Evolutionary conservation across 2,113 vertebrate genomes (phyloP).

Genomic region (Chionomys nivalis): DNA sequence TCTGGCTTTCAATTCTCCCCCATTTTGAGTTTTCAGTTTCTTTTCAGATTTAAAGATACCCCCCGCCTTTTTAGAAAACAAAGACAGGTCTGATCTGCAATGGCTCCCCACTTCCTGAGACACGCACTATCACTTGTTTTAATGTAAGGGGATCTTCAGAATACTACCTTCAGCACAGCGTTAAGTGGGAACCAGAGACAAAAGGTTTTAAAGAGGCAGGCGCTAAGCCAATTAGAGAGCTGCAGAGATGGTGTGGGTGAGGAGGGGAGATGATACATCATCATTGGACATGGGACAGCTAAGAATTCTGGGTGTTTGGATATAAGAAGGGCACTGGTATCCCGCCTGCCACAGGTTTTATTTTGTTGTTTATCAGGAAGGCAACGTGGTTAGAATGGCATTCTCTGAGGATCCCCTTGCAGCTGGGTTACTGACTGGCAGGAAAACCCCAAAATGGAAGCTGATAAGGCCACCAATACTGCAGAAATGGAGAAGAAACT

Average conservation of each 20-base stretch:
- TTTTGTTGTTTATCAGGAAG: background rate
- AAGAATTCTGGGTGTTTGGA: background rate
- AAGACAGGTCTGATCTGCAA: conserved; percentile 1
- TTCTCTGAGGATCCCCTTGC: background rate
- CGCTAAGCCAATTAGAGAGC: background rate
- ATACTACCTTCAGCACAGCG: background rate
- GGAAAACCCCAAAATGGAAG: background rate
- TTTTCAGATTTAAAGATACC: conserved; percentile 51
- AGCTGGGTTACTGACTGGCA: background rate
- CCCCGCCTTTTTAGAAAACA: background rate
- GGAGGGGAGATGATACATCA: no score
- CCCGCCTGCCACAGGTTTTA: background rate
- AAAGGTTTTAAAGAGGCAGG: background rate
- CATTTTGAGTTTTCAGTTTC: conserved; percentile 41
- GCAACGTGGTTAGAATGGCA: background rate
- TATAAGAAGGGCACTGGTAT: background rate
- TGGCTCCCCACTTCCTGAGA: background rate
- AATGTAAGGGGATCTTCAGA: background rate
- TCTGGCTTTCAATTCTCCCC: background rate
- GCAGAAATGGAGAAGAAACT: background rate
- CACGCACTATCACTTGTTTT: background rate
- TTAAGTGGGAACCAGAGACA: background rate
- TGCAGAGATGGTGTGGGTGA: background rate
- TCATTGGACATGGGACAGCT: background rate
- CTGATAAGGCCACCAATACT: no score